Base-by-base conservation (phyloP, 2,888 invertebrate species). In the Cephus sareptanus region DNA sequence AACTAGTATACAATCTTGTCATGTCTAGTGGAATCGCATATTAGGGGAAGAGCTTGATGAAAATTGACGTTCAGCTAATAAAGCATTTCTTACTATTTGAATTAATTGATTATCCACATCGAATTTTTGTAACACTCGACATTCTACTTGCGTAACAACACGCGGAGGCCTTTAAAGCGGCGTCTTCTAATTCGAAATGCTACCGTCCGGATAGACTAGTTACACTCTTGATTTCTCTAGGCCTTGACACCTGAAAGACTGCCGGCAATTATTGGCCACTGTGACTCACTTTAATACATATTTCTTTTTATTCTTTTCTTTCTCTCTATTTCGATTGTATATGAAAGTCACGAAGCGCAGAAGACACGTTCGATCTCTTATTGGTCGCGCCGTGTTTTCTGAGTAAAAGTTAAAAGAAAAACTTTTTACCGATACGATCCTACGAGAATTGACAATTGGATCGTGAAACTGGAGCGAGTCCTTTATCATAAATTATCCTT, bases 81-180 rank as follows among this genome's bases (percentile, higher is more conserved):
- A 56, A 23, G 23, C 9, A 56, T 56, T 56, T 9, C 23, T 56
- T 56, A 56, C 23, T 56, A 56, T 56, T 56, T 56, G 23, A 56
- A 56, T 56, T 56, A 56, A 23, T 9, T 56, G 2, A 56, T 23
- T 56, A 56, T 56, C 23, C 9, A 56, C 56, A 0, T 56, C 0
- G 56, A 56, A 56, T 56, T 56, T 56, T 23, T 56, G 56, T 23
- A 56, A 56, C 56, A 56, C 56, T 79, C 82, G 79, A 74, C 85
- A 83, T 85, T 84, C 84, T 85, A 85, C 85, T 85, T 86, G 82
- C 86, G 86, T 84, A 85, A 85, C 81, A 77, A 86, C 79, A 83
- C 85, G 81, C 79, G 80, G 81, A 86, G 86, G 86, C 82, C 86
- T 86, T 85, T 84, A 84, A 82, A 77, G 83, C 80, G 77, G 80